These are phyloP conservation scores for Drosophila lini DNA, from an alignment of 1,140 invertebrate genomes.

Conservation along the genomic window DNA sequence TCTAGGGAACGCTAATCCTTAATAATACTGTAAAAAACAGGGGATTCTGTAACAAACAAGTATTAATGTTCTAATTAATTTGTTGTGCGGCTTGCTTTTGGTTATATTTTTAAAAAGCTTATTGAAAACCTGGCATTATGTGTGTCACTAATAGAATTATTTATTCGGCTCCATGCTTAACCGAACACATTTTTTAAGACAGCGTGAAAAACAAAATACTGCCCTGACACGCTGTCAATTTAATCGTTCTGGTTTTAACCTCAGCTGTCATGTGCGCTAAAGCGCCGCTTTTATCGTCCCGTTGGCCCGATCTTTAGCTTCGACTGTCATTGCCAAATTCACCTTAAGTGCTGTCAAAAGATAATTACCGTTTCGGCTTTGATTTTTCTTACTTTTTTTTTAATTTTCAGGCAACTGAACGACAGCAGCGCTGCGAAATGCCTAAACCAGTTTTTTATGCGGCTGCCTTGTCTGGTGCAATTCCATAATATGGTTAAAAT, in stretches of 20 bases:
- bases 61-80: neutral
- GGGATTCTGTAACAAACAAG: neutral
- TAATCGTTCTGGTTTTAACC: slow-evolving; percentile 70
- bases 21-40: too few relatives aligned
- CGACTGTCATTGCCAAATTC: slow-evolving; percentile 74
- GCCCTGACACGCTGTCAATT: slow-evolving; percentile 61
- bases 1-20: too few relatives aligned
- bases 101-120: neutral
- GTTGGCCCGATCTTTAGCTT: slow-evolving; percentile 53
- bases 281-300: slow-evolving; percentile 59
- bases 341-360: slow-evolving; percentile 80
- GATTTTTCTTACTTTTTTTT: slow-evolving; percentile 41
- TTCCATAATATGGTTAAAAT: slow-evolving; percentile 44
- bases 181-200: slow-evolving; percentile 38
- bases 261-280: slow-evolving; percentile 62
- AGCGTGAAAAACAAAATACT: slow-evolving; percentile 48
- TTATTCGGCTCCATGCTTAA: slow-evolving; percentile 13
- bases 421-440: slow-evolving; percentile 24
- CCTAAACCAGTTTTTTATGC: slow-evolving; percentile 54
- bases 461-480: slow-evolving; percentile 21
- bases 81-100: neutral
- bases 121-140: slow-evolving; percentile 10
- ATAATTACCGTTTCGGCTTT: slow-evolving; percentile 75
- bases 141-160: slow-evolving; percentile 26
- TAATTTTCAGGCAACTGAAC: slow-evolving; percentile 28